Base-by-base conservation (phyloP, 2,113 vertebrate genomes). In the Boleophthalmus pectinirostris region DNA sequence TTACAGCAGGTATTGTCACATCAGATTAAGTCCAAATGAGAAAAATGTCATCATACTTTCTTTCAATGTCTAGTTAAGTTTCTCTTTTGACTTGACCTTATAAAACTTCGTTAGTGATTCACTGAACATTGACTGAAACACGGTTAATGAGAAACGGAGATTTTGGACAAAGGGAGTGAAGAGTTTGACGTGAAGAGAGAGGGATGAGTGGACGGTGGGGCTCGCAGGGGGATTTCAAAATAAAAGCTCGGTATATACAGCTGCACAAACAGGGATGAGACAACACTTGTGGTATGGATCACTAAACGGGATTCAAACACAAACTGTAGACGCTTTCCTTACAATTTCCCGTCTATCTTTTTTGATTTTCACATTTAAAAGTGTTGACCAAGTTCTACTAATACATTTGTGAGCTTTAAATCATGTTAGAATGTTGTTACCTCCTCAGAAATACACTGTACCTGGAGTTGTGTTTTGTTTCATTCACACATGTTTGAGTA, bases 141-240 rank as follows among this genome's bases (percentile, higher is more conserved):
- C 18, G 4, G 61, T 64, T 64, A 64, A 64, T 64, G 61, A 38
- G 29, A 20, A 33, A 35, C 60, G 10, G 25, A 21, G 61, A 35
- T 64, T 64, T 64, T 64, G 35, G 61, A 64, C 61, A 64, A 64
- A 64, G 33, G 61, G 18, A 64, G 33, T n/a, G 33, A 64, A 43
- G 33, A n/a, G 33, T 38, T 58, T 58, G 23, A 25, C 56, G 2
- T 38, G 29, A 35, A 64, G 60, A 35, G 56, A 64, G 18, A 38
- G 61, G 38, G 33, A 64, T n/a, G 29, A 64, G 61, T 38, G 18
- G 20, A 64, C 33, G 29, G 33, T 33, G 25, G 24, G 14, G 5
- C 13, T 16, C 24, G 11, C 3, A 64, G 29, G 7, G n/a, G 21
- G 21, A 3, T 63, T 57, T 21, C 54, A 58, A 45, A n/a, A 58